Evolutionary conservation across 2,888 invertebrate genomes (phyloP).

Genomic region (Sicus ferrugineus): DNA sequence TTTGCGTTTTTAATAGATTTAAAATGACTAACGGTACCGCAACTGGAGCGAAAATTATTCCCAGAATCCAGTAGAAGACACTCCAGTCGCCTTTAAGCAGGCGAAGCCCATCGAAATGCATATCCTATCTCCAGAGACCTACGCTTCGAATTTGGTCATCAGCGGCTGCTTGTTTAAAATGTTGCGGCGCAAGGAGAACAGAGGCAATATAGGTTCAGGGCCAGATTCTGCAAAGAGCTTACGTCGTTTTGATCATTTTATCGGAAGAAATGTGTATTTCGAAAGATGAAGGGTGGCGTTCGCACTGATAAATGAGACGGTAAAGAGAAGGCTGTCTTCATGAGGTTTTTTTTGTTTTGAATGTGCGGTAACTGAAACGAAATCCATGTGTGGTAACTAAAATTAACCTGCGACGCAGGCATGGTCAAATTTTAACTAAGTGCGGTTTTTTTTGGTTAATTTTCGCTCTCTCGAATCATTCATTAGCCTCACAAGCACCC

Average conservation of each 20-base stretch:
- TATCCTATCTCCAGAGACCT: neutral
- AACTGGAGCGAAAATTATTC: slow-evolving; percentile 62
- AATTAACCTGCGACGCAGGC: too few species aligned
- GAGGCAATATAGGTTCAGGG: neutral
- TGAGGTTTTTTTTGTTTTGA: too few species aligned
- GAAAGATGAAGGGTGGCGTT: neutral
- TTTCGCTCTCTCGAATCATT: too few species aligned
- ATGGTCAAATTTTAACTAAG: too few species aligned
- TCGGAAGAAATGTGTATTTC: neutral
- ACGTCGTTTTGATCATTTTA: too few species aligned
- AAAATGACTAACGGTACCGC: slow-evolving; percentile 66
- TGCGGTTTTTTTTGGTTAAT: too few species aligned
- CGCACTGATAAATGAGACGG: neutral
- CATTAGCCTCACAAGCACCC: too few species aligned
- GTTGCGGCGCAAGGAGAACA: neutral
- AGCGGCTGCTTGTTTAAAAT: neutral
- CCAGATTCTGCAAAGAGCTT: too few species aligned
- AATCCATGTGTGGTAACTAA: too few species aligned
- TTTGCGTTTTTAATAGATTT: slow-evolving; percentile 63
- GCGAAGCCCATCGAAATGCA: neutral
- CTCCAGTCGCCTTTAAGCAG: slow-evolving; percentile 48
- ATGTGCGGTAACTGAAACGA: too few species aligned
- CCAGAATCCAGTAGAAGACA: slow-evolving; percentile 60
- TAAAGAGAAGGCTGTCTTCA: too few species aligned
- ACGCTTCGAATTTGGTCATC: neutral